phyloP scores from a whole-genome alignment of 1,140 invertebrate genomes.

The Drosophila azteca region DNA sequence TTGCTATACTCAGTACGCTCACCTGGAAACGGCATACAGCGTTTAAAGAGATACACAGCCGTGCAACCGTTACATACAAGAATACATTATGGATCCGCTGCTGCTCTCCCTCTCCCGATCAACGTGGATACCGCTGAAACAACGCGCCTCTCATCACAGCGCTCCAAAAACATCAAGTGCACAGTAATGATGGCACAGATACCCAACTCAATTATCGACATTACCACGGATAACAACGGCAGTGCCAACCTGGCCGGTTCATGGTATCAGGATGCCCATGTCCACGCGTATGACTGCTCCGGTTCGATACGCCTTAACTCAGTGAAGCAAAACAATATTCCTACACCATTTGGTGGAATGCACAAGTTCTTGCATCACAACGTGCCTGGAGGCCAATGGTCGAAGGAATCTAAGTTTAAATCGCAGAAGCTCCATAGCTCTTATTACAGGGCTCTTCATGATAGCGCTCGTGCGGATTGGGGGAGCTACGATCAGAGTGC shows the following conservation, averaged over 20 bases:
- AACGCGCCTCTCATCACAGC: constrained; percentile 86
- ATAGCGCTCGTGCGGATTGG: constrained; percentile 64
- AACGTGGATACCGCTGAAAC: constrained; percentile 87
- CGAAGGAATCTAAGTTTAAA: background rate
- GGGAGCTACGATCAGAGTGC: constrained; percentile 64
- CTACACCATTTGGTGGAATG: constrained; percentile 87
- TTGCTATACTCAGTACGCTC: constrained; percentile 21
- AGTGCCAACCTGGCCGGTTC: background rate
- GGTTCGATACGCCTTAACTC: constrained; percentile 88
- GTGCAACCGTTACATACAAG: background rate
- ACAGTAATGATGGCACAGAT: constrained; percentile 85
- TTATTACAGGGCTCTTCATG: constrained; percentile 85
- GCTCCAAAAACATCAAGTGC: constrained; percentile 86
- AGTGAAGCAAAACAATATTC: constrained; percentile 90
- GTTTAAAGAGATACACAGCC: constrained; percentile 31
- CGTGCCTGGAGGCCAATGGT: constrained; percentile 87
- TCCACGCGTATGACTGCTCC: constrained; percentile 88
- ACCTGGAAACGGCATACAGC: constrained; percentile 16
- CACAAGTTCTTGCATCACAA: constrained; percentile 87
- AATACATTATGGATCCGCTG: background rate
- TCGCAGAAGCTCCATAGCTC: constrained; percentile 83
- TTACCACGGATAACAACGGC: constrained; percentile 61
- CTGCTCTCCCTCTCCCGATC: background rate
- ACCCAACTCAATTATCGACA: constrained; percentile 65
- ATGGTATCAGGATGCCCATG: constrained; percentile 84